Base-by-base conservation (phyloP, 2,797 vertebrate genomes). In the Natrix natrix region DNA sequence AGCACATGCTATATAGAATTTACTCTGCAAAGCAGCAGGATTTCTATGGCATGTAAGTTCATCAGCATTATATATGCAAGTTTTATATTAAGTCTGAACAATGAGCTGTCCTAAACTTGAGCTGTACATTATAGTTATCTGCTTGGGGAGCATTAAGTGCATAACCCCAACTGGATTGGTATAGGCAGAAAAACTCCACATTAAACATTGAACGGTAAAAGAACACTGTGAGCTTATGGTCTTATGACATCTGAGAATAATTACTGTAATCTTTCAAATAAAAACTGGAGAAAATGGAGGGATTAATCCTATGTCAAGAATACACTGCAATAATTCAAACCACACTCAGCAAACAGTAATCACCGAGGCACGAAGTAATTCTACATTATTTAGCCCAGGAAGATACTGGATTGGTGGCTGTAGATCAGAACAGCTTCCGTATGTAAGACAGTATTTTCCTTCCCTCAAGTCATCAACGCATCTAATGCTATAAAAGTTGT, bases 21-120 rank as follows among this genome's bases (percentile, higher is more conserved):
- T 52, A 14, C 7, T 93, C 48, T 54, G 60, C n/a, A 0, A n/a
- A 89, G 14, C 28, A 93, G 43, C 54, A 69, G 14, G 20, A 13
- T 69, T 78, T 57, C 63, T 88, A 24, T 20, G 20, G 28, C 8
- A 43, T n/a, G 8, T 56, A 48, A 86, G 3, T 20, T 92, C 20
- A 86, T 54, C 37, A 69, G 7, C n/a, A 0, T 43, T 0, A 55
- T 10, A 61, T 0, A 0, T 57, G 14, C 59, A n/a, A 10, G 20
- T 87, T 1, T 56, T 63, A 22, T 0, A 66, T 24, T 6, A 86
- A 90, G 74, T 1, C 1, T 57, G 93, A 26, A 83, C 48, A 91
- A 66, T 22, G 61, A 93, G 83, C 83, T 78, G 90, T 57, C 48
- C 63, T 7, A 92, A 56, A 57, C 57, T 66, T 92, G 74, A 63